A percentile compares a stretch with the other conserved stretches of the same genome.
Evolutionary conservation across 2,888 invertebrate species (phyloP).

Genomic region (Ectemnius lituratus): DNA sequence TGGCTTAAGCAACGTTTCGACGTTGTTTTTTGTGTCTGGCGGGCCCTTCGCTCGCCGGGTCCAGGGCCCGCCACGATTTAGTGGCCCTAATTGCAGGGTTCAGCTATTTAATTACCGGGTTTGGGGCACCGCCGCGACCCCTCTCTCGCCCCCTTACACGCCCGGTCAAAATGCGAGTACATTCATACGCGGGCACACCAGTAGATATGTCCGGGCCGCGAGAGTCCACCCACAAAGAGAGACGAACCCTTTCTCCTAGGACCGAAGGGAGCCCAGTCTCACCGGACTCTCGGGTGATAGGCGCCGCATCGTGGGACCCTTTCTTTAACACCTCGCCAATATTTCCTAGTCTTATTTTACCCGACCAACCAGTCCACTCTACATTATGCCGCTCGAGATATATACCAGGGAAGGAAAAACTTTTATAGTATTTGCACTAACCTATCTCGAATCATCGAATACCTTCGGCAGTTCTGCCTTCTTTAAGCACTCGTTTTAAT

Average conservation of each 20-base stretch:
- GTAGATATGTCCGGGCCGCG: constrained; percentile 40
- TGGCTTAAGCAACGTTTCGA: constrained; percentile 74
- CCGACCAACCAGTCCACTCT: too few relatives aligned
- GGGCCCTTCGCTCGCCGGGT: constrained; percentile 79
- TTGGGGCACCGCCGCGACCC: constrained; percentile 72
- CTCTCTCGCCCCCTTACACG: constrained; percentile 55
- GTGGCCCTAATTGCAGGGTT: constrained; percentile 92
- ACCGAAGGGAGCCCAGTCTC: constrained; percentile 3
- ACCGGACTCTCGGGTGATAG: not conserved
- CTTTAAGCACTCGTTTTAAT: too few relatives aligned
- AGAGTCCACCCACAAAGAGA: constrained; percentile 57
- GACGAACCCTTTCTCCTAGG: constrained; percentile 17
- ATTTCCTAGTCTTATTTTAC: too few relatives aligned
- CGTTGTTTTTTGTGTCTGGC: constrained; percentile 78
- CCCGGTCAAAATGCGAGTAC: constrained; percentile 66
- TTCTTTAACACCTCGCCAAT: too few relatives aligned
- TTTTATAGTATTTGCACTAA: too few relatives aligned
- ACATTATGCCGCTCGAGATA: too few relatives aligned
- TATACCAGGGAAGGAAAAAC: too few relatives aligned
- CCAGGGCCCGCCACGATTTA: constrained; percentile 86
- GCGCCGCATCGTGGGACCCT: too few relatives aligned
- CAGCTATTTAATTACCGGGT: constrained; percentile 89
- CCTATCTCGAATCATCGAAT: too few relatives aligned
- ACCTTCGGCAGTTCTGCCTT: too few relatives aligned
- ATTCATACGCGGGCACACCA: constrained; percentile 57